Conservation (phyloP, 1,140 invertebrate species). For the Bombus pyrosoma region DNA sequence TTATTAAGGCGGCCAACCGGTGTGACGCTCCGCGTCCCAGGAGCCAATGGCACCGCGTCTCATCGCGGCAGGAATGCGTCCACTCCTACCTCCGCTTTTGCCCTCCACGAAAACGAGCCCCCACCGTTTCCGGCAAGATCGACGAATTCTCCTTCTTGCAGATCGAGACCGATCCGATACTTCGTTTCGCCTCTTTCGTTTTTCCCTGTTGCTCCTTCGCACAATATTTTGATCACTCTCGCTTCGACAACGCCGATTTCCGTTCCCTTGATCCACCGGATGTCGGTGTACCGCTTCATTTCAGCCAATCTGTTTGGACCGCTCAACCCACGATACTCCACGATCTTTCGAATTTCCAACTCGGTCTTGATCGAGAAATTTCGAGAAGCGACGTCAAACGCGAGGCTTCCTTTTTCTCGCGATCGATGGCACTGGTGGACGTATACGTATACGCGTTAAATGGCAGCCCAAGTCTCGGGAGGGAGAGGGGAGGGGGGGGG, state of each 20-base stretch:
- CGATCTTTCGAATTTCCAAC: not conserved
- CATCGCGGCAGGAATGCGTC: constrained; percentile 74
- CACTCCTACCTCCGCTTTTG: constrained; percentile 67
- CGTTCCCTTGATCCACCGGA: constrained; percentile 23
- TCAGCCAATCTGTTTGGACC: not conserved
- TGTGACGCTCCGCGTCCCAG: constrained; percentile 76
- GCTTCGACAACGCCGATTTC: constrained; percentile 14
- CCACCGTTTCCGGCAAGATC: constrained; percentile 74
- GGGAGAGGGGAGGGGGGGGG: accelerated
- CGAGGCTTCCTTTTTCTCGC: not conserved
- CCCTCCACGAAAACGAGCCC: constrained; percentile 68
- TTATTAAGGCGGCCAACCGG: constrained; percentile 80
- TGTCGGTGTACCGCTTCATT: constrained; percentile 32
- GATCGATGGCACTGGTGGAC: not conserved
- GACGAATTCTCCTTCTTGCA: constrained; percentile 62
- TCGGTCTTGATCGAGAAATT: not conserved
- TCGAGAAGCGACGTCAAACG: no score
- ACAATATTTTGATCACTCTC: not conserved
- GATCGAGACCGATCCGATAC: constrained; percentile 47
- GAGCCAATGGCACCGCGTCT: constrained; percentile 77
- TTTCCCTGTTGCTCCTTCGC: not conserved
- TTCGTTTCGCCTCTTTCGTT: no score
- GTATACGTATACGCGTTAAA: no score
- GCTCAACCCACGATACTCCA: no score
- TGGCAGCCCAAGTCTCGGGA: no score